A percentile compares a stretch with the other conserved stretches of the same genome.
phyloP scores from a whole-genome alignment of 2,888 invertebrate genomes.

The Hypomecis punctinalis region DNA sequence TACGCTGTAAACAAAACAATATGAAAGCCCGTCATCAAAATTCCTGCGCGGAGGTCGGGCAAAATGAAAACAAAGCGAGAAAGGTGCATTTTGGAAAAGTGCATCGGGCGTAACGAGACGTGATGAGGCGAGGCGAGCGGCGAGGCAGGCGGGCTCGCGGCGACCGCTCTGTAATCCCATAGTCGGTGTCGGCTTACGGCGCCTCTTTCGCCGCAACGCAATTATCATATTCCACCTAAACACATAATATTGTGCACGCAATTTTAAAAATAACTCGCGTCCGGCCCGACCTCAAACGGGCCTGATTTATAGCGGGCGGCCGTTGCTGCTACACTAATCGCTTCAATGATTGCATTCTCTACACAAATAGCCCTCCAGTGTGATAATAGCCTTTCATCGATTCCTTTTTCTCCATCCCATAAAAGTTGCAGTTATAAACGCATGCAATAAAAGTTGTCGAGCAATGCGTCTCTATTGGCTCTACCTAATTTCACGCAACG shows the following conservation, averaged over 20 bases:
- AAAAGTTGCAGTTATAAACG: not conserved
- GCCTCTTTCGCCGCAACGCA: constrained; percentile 73
- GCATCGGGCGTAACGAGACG: constrained; percentile 57
- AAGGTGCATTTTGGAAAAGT: constrained; percentile 42
- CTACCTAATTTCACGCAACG: constrained; percentile 2
- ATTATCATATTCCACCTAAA: constrained; percentile 85
- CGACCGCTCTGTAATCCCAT: constrained; percentile 79
- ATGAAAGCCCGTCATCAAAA: constrained; percentile 10
- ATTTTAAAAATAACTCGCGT: constrained; percentile 83
- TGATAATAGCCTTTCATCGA: constrained; percentile 4
- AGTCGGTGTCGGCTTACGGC: constrained; percentile 81
- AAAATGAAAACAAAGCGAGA: constrained; percentile 39
- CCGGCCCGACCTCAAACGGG: constrained; percentile 78
- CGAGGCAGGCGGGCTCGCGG: constrained; percentile 50
- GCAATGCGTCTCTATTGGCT: not conserved
- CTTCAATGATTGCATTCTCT: constrained; percentile 62
- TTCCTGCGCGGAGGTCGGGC: constrained; percentile 20
- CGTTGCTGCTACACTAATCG: constrained; percentile 55
- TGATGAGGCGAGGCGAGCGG: constrained; percentile 49
- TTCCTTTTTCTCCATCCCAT: not conserved
- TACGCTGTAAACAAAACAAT: constrained; percentile 19
- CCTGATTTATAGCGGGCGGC: constrained; percentile 75
- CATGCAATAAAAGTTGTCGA: not conserved
- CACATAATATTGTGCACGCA: constrained; percentile 84
- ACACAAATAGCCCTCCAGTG: constrained; percentile 38